phyloP scores from a whole-genome alignment of 2,113 vertebrate species.

The Hipposideros armiger region DNA sequence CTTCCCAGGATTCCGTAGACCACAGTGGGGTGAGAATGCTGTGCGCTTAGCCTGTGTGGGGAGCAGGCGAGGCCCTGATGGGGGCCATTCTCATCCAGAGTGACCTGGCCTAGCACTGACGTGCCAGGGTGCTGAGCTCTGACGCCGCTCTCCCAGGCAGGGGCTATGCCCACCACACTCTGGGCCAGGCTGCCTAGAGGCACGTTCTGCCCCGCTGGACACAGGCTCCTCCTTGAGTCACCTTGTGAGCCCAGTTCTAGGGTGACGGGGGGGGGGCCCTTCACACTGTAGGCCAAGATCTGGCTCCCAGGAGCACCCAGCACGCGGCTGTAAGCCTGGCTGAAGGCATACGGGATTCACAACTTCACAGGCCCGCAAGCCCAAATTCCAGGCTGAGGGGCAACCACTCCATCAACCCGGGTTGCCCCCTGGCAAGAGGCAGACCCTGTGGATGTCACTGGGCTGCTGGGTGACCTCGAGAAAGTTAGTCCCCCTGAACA shows the following conservation, averaged over 20 bases:
- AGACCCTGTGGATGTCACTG: not conserved
- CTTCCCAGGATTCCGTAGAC: not conserved
- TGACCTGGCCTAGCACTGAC: not conserved
- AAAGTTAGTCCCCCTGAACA: not conserved
- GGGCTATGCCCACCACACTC: not conserved
- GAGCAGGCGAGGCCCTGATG: not conserved
- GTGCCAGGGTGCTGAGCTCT: not conserved
- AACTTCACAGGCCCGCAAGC: rapidly evolving
- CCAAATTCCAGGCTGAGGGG: rapidly evolving
- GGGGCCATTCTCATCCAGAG: not conserved
- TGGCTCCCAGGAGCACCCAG: too few species aligned
- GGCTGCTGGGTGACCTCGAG: not conserved
- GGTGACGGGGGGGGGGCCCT: not conserved
- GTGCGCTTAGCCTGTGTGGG: not conserved
- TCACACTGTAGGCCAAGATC: not conserved
- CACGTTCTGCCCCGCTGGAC: not conserved
- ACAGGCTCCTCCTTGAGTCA: not conserved
- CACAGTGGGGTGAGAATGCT: rapidly evolving
- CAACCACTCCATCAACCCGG: rapidly evolving
- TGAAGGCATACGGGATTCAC: not conserved
- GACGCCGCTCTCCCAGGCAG: not conserved
- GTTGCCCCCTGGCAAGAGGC: rapidly evolving
- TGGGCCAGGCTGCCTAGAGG: too few species aligned
- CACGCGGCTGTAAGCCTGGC: rapidly evolving
- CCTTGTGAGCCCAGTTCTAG: not conserved